Conservation (phyloP, 2,888 invertebrate species). For the Stratiomys singularior region DNA sequence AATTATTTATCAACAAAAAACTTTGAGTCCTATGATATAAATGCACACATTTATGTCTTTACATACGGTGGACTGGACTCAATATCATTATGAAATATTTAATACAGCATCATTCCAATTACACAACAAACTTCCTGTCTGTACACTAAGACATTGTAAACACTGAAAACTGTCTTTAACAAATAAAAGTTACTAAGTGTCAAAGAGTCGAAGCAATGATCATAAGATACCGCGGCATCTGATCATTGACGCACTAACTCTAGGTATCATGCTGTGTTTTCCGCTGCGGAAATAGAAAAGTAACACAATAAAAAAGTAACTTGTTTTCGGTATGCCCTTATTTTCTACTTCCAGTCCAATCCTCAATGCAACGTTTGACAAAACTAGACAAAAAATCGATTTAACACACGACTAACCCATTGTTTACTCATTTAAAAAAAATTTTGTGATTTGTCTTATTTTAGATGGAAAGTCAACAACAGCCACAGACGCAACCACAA, state of each 20-base stretch:
- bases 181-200: conserved; percentile 30
- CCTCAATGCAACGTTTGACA: neutral
- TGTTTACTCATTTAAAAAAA: conserved; percentile 30
- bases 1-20: no score
- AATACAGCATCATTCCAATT: neutral
- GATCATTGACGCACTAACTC: neutral
- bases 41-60: no score
- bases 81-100: no score
- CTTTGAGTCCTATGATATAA: no score
- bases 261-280: neutral
- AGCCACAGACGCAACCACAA: conserved; percentile 52
- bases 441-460: conserved; percentile 29
- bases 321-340: conserved; percentile 19
- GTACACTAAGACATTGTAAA: conserved; percentile 5
- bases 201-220: conserved; percentile 24
- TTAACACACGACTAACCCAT: conserved; percentile 1
- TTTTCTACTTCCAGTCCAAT: conserved; percentile 16
- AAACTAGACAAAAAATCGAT: neutral
- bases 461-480: conserved; percentile 54
- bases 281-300: conserved; percentile 30
- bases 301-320: neutral
- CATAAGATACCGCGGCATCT: conserved; percentile 16
- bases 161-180: conserved; percentile 14
- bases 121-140: conserved; percentile 26
- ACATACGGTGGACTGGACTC: no score